A percentile compares a stretch with the other conserved stretches of the same genome.
These are phyloP conservation scores for Clarias pachynema DNA, from an alignment of 2,797 vertebrate genomes.

Conservation along the genomic window DNA sequence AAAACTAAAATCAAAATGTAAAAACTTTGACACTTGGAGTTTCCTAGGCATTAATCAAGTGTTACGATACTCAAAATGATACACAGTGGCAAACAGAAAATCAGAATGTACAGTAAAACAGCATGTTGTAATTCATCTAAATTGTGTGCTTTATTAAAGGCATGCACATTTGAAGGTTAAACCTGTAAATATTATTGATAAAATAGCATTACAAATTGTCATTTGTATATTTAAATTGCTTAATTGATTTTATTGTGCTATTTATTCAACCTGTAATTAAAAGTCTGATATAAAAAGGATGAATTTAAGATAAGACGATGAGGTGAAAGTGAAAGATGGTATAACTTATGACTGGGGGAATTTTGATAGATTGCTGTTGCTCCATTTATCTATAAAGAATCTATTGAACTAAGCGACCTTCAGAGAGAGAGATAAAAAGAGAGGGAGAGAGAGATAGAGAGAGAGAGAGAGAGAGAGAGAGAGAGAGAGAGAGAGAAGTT, in stretches of 20 bases:
- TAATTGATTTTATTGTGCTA: background rate
- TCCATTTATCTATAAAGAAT: constrained; percentile 72
- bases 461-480: constrained; percentile 16
- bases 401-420: constrained; percentile 9
- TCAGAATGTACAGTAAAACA: no score
- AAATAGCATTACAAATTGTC: background rate
- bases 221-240: background rate
- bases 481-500: background rate
- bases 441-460: background rate
- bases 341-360: constrained; percentile 72
- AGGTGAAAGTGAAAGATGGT: constrained; percentile 62
- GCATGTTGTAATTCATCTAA: no score
- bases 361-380: constrained; percentile 69
- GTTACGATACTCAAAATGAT: no score
- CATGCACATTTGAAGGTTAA: background rate
- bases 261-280: constrained; percentile 54
- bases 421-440: background rate
- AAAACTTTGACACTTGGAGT: background rate
- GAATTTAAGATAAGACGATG: constrained; percentile 64
- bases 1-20: no score
- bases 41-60: background rate
- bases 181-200: background rate
- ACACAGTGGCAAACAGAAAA: no score
- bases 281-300: constrained; percentile 75
- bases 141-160: background rate